Conservation (phyloP, 2,888 invertebrate species). For the Trachelus tabidus region DNA sequence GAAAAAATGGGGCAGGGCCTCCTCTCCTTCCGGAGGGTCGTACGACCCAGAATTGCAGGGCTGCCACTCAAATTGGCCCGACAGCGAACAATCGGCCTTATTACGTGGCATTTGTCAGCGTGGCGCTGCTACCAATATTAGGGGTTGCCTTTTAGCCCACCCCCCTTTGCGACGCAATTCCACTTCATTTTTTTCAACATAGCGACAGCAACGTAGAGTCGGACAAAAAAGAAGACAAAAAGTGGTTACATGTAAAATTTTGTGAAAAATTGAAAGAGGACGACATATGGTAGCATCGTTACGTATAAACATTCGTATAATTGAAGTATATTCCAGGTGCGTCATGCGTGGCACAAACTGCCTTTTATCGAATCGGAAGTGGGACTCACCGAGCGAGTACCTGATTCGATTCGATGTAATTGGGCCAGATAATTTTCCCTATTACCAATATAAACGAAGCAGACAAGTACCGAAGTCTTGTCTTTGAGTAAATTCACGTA, state of each 20-base stretch:
- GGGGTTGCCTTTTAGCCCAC: background rate
- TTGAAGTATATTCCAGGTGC: background rate
- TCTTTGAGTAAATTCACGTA: conserved; percentile 17
- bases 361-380: too few species aligned
- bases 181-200: too few species aligned
- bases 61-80: conserved; percentile 65
- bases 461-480: background rate
- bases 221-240: background rate
- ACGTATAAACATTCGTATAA: background rate
- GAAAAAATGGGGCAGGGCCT: conserved; percentile 35
- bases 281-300: background rate
- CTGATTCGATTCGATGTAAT: background rate
- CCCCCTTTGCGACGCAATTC: background rate
- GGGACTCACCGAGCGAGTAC: too few species aligned
- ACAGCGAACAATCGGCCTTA: conserved; percentile 64
- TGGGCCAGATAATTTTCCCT: background rate
- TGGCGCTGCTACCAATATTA: conserved; percentile 27
- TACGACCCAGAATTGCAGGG: conserved; percentile 55
- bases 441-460: background rate
- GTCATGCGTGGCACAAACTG: background rate
- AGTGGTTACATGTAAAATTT: background rate
- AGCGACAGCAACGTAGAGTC: background rate
- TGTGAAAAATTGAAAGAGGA: background rate
- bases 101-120: conserved; percentile 61
- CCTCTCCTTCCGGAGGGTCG: conserved; percentile 47